Percentiles rank a stretch among this genome's conserved stretches.
Conservation (phyloP, 2,888 invertebrate species). For the Idaea aversata region DNA sequence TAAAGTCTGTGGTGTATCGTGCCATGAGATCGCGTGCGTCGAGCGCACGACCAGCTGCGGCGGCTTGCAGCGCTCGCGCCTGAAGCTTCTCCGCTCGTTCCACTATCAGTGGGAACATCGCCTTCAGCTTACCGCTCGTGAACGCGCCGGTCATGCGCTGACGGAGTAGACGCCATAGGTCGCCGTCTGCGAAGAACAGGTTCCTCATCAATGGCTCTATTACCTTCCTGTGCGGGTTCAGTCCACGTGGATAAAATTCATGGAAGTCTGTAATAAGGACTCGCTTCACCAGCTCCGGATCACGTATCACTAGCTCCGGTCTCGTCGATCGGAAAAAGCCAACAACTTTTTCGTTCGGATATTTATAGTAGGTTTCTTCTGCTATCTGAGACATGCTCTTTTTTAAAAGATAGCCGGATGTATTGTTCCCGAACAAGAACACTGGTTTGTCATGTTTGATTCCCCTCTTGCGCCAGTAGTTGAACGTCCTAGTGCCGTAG, state of each 20-base stretch:
- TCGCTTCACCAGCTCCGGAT: conserved; percentile 48
- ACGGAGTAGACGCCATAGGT: conserved; percentile 56
- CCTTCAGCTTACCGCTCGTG: conserved; percentile 55
- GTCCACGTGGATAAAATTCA: conserved; percentile 46
- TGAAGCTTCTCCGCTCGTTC: conserved; percentile 53
- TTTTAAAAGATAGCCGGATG: conserved; percentile 30
- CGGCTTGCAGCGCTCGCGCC: conserved; percentile 36
- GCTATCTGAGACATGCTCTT: conserved; percentile 44
- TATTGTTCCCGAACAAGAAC: conserved; percentile 43
- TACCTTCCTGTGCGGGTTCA: conserved; percentile 39
- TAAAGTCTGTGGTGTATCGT: conserved; percentile 58
- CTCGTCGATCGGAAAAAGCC: conserved; percentile 46
- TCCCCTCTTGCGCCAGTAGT: conserved; percentile 48
- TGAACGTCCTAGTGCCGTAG: conserved; percentile 48
- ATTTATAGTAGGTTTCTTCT: conserved; percentile 47
- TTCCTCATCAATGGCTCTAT: conserved; percentile 54
- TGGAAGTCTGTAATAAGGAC: conserved; percentile 47
- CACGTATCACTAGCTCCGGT: conserved; percentile 47
- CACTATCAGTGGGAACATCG: conserved; percentile 60
- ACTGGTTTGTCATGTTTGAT: conserved; percentile 49
- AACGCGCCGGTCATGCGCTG: conserved; percentile 63
- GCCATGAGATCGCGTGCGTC: conserved; percentile 62
- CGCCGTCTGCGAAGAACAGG: conserved; percentile 58
- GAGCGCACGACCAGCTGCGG: conserved; percentile 31
- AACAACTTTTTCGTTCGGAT: conserved; percentile 51